Base-by-base conservation (phyloP, 35 echinoderm and acorn worm species). In the Lytechinus pictus region DNA sequence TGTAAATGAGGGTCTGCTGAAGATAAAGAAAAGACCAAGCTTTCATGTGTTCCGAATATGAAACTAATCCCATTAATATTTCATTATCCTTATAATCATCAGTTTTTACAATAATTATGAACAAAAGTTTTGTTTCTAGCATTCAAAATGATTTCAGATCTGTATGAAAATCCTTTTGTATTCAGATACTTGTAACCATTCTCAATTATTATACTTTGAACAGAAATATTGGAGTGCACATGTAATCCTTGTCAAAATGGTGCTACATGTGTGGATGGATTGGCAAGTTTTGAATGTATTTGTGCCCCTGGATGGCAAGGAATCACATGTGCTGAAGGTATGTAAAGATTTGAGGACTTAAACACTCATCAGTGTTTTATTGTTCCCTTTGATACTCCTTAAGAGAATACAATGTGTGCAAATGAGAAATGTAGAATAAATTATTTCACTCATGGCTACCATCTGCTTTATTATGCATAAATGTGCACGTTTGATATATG, bases 221-320 rank as follows among this genome's bases (percentile, higher is more conserved):
- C 58, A 94, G 94, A 94, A 61, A 94, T 95, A 28, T 29, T 54
- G 16, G 94, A 89, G 54, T 95, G 94, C 89, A 89, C 94, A 8
- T 27, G 16, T 24, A 55, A 95, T 19, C 53, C 79, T 16, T 95
- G 94, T 55, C 33, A 86, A 13, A 95, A 95, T 86, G 53, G 55
- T 95, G 94, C 94, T 5, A 53, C 54, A 19, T 95, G 94, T 55
- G 14, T 95, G 27, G 86, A 95, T 27, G 52, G 71, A 9, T 54
- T 87, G 10, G 94, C 71, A 52, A 54, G 61, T 54, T 95, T 95
- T 55, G 52, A 95, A 28, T 95, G 94, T 27, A 89, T 95, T 24
- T 95, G 94, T 86, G 29, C 94, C 5, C 9, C 56, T 58, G 56
- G 56, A 58, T 58, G 56, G 56, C 56, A 58, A 16, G 66, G 66